Evolutionary conservation across 2,113 vertebrate species (phyloP).

Genomic region (Sylvicapra grimmia): DNA sequence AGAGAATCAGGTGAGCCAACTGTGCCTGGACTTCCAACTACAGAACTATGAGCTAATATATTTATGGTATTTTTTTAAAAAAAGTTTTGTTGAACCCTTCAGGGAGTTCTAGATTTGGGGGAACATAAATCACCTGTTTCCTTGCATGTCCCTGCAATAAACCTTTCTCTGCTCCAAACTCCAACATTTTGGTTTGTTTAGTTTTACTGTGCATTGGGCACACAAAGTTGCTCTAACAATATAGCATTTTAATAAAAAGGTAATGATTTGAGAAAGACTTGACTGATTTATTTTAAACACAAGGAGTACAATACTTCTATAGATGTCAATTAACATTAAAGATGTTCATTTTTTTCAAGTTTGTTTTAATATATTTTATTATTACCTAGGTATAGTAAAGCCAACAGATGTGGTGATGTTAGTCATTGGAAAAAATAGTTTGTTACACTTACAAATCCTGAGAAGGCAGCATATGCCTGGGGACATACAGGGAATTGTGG

Average conservation of each 20-base stretch:
- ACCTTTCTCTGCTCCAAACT: neutral
- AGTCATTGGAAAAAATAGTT: neutral
- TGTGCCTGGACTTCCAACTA: neutral
- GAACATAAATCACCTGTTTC: neutral
- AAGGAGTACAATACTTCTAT: neutral
- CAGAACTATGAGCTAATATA: neutral
- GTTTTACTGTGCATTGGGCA: neutral
- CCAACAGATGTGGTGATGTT: neutral
- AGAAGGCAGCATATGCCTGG: neutral
- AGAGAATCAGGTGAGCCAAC: neutral
- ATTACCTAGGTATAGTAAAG: neutral
- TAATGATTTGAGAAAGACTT: neutral
- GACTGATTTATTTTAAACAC: neutral
- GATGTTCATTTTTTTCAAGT: neutral
- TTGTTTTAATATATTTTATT: neutral
- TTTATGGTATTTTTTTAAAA: neutral
- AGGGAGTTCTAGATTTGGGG: neutral
- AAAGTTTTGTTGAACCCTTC: neutral
- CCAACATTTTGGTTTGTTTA: neutral
- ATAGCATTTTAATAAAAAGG: neutral
- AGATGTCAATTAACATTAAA: neutral
- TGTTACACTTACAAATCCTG: neutral
- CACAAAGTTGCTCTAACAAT: neutral
- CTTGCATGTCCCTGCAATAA: neutral
- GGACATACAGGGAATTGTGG: neutral